Conservation (phyloP, 2,797 vertebrate species). For the Leptoclinus maculatus region DNA sequence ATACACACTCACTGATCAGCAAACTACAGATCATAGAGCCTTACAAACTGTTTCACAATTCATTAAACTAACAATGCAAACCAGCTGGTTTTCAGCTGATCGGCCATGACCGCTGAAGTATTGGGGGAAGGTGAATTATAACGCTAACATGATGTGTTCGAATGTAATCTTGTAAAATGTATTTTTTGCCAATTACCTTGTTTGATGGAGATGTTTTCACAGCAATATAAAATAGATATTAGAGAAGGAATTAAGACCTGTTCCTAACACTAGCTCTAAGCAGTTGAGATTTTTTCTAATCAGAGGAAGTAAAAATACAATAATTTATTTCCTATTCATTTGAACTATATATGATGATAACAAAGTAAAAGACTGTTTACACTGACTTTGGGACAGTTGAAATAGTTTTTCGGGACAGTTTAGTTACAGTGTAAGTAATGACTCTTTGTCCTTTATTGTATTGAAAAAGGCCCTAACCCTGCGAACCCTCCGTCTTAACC, state of each 20-base stretch:
- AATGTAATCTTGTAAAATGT: not conserved
- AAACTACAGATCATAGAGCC: not conserved
- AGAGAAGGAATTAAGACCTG: not conserved
- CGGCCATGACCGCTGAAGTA: not conserved
- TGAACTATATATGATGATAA: not conserved
- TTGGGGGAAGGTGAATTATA: not conserved
- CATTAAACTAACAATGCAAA: not conserved
- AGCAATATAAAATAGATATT: not conserved
- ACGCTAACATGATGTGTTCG: not conserved
- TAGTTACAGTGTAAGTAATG: not conserved
- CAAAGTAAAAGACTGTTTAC: not conserved
- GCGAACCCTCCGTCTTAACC: conserved; percentile 2
- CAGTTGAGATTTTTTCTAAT: not conserved
- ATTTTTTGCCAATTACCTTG: not conserved
- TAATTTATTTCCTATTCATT: no score
- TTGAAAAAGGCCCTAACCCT: not conserved
- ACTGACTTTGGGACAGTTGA: no score
- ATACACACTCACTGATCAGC: not conserved
- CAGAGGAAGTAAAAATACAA: not conserved
- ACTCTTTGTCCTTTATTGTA: conserved; percentile 35
- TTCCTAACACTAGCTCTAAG: not conserved
- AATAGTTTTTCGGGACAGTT: no score
- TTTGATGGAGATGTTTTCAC: not conserved
- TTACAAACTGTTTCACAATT: not conserved
- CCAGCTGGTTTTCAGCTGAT: not conserved